These are phyloP conservation scores for Drosophila simulans DNA, from an alignment of 1,140 invertebrate species.

Conservation along the genomic window DNA sequence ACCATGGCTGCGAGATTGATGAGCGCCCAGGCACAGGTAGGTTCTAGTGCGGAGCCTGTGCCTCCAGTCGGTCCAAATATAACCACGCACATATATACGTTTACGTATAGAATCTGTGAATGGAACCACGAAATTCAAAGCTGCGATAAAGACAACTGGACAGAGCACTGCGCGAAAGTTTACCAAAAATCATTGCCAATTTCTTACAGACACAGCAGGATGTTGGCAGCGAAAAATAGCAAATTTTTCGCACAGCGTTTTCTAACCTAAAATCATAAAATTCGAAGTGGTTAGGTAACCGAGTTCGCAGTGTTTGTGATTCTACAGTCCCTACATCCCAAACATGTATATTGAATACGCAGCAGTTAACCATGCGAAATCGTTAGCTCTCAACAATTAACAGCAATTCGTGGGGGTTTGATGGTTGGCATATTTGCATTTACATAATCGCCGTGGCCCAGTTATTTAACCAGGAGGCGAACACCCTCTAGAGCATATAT, in stretches of 20 bases:
- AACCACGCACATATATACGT: conserved; percentile 12
- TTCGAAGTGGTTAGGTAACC: conserved; percentile 75
- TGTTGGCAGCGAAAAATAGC: conserved; percentile 12
- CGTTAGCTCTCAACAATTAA: conserved; percentile 26
- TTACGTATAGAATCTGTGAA: conserved; percentile 1
- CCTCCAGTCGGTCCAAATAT: neutral
- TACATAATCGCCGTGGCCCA: conserved; percentile 29
- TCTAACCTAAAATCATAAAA: conserved; percentile 74
- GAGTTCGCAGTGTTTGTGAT: conserved; percentile 44
- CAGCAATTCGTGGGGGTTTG: conserved; percentile 5
- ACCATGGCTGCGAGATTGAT: conserved; percentile 76
- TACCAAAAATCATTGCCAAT: conserved; percentile 35
- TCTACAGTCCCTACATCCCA: conserved; percentile 13
- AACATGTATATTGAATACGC: neutral
- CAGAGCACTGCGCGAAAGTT: conserved; percentile 17
- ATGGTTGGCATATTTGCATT: conserved; percentile 8
- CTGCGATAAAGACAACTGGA: conserved; percentile 49
- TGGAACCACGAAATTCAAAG: conserved; percentile 14
- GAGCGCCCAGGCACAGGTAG: conserved; percentile 74
- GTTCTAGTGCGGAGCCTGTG: conserved; percentile 39
- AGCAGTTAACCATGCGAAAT: neutral
- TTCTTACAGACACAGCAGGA: conserved; percentile 25
- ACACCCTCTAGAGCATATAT: conserved; percentile 30
- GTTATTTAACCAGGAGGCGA: conserved; percentile 52
- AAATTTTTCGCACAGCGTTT: conserved; percentile 56